Percentiles rank a stretch among this genome's conserved stretches.
Evolutionary conservation across 1,140 invertebrate species (phyloP).

Genomic region (Diploscapter pachys): DNA sequence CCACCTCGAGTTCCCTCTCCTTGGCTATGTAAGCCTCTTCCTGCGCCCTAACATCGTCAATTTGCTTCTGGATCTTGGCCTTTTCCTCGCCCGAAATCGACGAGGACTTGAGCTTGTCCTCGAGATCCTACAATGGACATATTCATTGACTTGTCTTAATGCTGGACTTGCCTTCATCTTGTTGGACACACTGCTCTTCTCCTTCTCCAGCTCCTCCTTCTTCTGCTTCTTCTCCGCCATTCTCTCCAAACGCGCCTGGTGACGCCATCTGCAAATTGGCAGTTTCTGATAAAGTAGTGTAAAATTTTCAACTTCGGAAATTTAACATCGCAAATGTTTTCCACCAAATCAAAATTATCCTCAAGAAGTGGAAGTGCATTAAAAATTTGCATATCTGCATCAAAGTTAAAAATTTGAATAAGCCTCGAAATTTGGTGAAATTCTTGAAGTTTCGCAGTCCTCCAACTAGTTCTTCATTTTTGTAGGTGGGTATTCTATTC

Average conservation of each 20-base stretch:
- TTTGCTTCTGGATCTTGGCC: conserved; percentile 61
- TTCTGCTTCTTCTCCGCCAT: conserved; percentile 83
- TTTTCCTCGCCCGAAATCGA: conserved; percentile 46
- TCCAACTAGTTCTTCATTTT: too few relatives aligned
- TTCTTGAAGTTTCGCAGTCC: too few relatives aligned
- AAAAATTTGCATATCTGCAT: not conserved
- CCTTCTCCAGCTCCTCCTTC: conserved; percentile 64
- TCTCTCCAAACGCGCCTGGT: conserved; percentile 88
- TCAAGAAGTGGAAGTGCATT: not conserved
- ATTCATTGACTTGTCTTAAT: not conserved
- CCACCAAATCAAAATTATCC: not conserved
- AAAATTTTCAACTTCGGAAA: not conserved
- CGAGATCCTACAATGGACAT: conserved; percentile 29
- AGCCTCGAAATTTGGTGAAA: too few relatives aligned
- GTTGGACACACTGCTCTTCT: conserved; percentile 27
- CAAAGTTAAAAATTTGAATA: not conserved
- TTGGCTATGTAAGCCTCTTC: conserved; percentile 63
- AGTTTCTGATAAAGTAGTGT: not conserved
- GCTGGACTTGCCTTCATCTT: conserved; percentile 59
- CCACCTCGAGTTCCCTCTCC: conserved; percentile 72
- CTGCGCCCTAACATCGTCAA: conserved; percentile 64
- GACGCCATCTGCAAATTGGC: conserved; percentile 74
- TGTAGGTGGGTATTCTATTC: not conserved
- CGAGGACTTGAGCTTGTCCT: conserved; percentile 32
- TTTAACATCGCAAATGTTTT: not conserved